phyloP scores from a whole-genome alignment of 2,888 invertebrate genomes.

The Chloroclysta siterata region DNA sequence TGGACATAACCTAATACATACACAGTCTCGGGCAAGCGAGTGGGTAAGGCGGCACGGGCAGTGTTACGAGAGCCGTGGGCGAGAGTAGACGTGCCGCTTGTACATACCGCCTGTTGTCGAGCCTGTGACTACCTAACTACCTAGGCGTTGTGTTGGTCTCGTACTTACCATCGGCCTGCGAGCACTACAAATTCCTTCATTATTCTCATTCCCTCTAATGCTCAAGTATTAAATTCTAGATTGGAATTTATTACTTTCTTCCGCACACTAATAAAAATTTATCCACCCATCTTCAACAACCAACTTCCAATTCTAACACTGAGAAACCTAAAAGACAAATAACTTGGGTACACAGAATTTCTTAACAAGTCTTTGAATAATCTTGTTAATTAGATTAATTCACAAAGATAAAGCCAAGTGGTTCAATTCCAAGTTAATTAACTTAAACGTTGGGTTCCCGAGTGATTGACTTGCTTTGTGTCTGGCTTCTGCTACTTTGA shows the following conservation, averaged over 20 bases:
- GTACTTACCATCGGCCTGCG: no score
- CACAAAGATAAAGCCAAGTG: conserved; percentile 33
- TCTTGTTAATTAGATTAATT: conserved; percentile 40
- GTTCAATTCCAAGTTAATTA: conserved; percentile 39
- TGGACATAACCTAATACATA: no score
- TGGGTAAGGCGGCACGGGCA: no score
- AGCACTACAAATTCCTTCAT: no score
- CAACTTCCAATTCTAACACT: conserved; percentile 9
- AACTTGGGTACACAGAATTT: conserved; percentile 20
- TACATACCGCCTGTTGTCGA: no score
- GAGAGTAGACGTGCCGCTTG: no score
- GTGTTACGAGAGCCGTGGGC: no score
- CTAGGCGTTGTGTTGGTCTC: no score
- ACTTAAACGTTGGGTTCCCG: conserved; percentile 38
- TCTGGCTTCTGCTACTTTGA: conserved; percentile 24
- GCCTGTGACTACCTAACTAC: no score
- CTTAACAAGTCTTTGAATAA: conserved; percentile 26
- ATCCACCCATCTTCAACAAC: conserved; percentile 4
- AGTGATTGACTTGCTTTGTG: conserved; percentile 35
- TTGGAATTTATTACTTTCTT: neutral
- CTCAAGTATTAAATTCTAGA: no score
- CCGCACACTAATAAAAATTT: neutral
- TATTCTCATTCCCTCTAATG: no score
- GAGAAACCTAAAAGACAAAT: conserved; percentile 14
- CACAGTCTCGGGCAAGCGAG: no score